Evolutionary conservation across 2,797 vertebrate species (phyloP).

Genomic region (Enteromius treurensis): DNA sequence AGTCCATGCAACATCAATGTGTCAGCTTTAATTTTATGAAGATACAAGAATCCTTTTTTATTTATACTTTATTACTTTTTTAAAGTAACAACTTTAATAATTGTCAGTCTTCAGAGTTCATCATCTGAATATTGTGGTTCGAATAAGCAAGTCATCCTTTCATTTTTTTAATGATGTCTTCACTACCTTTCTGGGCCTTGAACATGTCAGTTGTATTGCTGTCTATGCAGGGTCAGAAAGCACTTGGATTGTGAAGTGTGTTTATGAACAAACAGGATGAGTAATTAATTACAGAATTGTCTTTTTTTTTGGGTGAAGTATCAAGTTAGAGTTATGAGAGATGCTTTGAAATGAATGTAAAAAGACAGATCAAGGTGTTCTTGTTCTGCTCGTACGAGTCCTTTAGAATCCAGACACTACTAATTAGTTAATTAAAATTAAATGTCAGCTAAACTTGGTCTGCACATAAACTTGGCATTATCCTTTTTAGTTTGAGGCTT

Average conservation of each 20-base stretch:
- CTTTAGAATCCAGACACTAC: constrained; percentile 29
- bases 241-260: neutral
- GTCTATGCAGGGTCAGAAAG: neutral
- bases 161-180: neutral
- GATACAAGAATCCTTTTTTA: neutral
- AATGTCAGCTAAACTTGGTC: constrained; percentile 42
- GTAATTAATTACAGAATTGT: neutral
- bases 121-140: neutral
- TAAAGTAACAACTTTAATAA: neutral
- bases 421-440: constrained; percentile 53
- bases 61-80: neutral
- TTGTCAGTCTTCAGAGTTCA: neutral
- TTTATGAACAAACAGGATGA: neutral
- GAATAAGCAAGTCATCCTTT: neutral
- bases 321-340: neutral
- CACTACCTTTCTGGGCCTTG: neutral
- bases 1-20: neutral
- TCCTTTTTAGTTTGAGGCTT: constrained; percentile 28
- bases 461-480: constrained; percentile 52
- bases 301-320: neutral
- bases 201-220: neutral
- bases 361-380: neutral
- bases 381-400: neutral
- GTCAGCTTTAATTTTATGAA: neutral
- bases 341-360: neutral